Conservation (phyloP, 2,888 invertebrate genomes). For the Luperina testacea region DNA sequence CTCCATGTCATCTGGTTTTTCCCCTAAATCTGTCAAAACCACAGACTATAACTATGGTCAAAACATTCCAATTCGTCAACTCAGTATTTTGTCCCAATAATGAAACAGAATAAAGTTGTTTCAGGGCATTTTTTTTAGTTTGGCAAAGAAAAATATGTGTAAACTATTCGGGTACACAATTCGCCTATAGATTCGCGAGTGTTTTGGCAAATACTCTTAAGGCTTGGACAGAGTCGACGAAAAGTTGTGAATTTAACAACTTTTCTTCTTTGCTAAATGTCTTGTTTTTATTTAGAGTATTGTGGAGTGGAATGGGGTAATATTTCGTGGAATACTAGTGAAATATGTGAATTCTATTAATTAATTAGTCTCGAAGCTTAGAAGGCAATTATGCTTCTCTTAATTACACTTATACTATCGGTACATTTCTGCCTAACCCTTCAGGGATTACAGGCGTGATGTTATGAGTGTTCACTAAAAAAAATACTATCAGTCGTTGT, state of each 20-base stretch:
- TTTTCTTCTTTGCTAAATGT: constrained; percentile 45
- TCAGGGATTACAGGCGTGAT: too few relatives aligned
- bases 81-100: constrained; percentile 1
- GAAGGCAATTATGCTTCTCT: background rate
- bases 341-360: background rate
- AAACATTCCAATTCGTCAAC: constrained; percentile 39
- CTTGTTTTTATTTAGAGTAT: constrained; percentile 40
- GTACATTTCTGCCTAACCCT: background rate
- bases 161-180: constrained; percentile 54
- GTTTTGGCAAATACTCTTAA: constrained; percentile 59
- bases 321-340: background rate
- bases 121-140: constrained; percentile 50
- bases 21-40: constrained; percentile 25
- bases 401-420: background rate
- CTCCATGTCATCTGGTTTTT: background rate
- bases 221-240: constrained; percentile 37
- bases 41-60: background rate
- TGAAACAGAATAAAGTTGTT: constrained; percentile 44
- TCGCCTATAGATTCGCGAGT: constrained; percentile 53
- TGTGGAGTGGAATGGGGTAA: constrained; percentile 7
- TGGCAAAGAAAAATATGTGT: constrained; percentile 55
- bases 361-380: background rate
- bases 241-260: constrained; percentile 59
- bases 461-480: too few relatives aligned
- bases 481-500: too few relatives aligned